These are phyloP conservation scores for Drosophila melanosoma DNA, from an alignment of 2,888 invertebrate species.

Conservation along the genomic window DNA sequence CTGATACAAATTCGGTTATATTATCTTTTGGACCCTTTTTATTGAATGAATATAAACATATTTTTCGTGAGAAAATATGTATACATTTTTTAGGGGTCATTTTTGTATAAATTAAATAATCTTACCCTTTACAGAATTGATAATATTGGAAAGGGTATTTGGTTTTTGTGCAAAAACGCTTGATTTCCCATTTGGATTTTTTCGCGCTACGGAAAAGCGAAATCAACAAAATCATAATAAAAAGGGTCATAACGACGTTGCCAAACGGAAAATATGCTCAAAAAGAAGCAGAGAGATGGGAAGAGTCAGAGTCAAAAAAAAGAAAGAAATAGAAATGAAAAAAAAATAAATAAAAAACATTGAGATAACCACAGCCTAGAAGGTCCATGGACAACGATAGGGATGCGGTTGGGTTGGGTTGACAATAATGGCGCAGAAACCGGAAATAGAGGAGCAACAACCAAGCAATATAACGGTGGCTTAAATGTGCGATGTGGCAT, in stretches of 20 bases:
- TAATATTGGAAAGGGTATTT: conserved; percentile 30
- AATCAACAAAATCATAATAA: conserved; percentile 78
- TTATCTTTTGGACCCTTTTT: neutral
- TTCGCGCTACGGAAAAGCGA: conserved; percentile 55
- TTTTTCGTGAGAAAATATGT: neutral
- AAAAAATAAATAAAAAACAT: conserved; percentile 62
- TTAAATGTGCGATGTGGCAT: conserved; percentile 54
- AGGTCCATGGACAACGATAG: conserved; percentile 16
- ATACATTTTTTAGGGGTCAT: neutral
- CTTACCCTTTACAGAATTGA: neutral
- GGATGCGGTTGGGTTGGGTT: conserved; percentile 4
- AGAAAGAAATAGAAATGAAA: conserved; percentile 58
- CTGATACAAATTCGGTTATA: neutral
- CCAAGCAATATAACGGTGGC: conserved; percentile 49
- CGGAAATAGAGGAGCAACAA: conserved; percentile 70
- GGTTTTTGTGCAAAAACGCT: conserved; percentile 6
- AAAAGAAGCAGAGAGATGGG: neutral
- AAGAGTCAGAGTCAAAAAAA: conserved; percentile 4
- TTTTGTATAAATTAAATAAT: neutral
- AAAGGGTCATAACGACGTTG: conserved; percentile 57
- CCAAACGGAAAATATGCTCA: conserved; percentile 50
- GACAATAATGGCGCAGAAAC: conserved; percentile 62
- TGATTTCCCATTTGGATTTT: conserved; percentile 23
- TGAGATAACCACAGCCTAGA: conserved; percentile 66
- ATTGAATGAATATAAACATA: neutral